phyloP scores from a whole-genome alignment of 2,797 vertebrate genomes.

The Lagocephalus sceleratus region DNA sequence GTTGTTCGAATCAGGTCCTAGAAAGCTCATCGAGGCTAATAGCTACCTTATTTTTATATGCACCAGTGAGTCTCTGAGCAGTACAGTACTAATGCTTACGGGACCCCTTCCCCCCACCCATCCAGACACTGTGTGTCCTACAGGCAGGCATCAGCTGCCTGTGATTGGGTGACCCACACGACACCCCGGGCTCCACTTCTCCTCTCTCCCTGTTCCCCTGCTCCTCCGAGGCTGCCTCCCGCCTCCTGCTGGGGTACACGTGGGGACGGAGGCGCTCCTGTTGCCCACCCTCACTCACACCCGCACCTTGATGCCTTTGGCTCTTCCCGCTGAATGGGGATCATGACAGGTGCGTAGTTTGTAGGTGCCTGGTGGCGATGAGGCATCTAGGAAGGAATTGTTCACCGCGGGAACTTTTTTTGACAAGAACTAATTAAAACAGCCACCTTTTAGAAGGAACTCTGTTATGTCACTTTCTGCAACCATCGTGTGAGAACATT shows the following conservation, averaged over 20 bases:
- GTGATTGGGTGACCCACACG: slow-evolving; percentile 53
- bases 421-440: slow-evolving; percentile 53
- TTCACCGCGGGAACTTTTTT: slow-evolving; percentile 37
- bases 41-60: slow-evolving; percentile 32
- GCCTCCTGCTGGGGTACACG: slow-evolving; percentile 22
- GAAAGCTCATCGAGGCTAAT: slow-evolving; percentile 25
- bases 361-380: too few relatives aligned
- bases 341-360: too few relatives aligned
- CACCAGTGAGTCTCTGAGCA: slow-evolving; percentile 38
- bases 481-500: too few relatives aligned
- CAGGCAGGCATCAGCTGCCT: slow-evolving; percentile 55
- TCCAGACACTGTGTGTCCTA: slow-evolving; percentile 39
- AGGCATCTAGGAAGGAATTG: slow-evolving; percentile 30
- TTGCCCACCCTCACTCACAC: slow-evolving; percentile 11
- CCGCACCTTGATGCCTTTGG: slow-evolving; percentile 4
- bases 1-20: slow-evolving; percentile 19
- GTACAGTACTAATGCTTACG: slow-evolving; percentile 36
- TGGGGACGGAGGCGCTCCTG: not conserved
- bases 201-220: slow-evolving; percentile 34
- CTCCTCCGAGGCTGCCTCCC: slow-evolving; percentile 25
- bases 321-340: too few relatives aligned
- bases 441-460: slow-evolving; percentile 44
- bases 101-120: slow-evolving; percentile 30
- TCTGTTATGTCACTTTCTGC: too few relatives aligned
- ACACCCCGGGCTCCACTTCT: slow-evolving; percentile 47